Conservation (phyloP, 2,797 vertebrate genomes). For the Otolemur crassicaudatus region DNA sequence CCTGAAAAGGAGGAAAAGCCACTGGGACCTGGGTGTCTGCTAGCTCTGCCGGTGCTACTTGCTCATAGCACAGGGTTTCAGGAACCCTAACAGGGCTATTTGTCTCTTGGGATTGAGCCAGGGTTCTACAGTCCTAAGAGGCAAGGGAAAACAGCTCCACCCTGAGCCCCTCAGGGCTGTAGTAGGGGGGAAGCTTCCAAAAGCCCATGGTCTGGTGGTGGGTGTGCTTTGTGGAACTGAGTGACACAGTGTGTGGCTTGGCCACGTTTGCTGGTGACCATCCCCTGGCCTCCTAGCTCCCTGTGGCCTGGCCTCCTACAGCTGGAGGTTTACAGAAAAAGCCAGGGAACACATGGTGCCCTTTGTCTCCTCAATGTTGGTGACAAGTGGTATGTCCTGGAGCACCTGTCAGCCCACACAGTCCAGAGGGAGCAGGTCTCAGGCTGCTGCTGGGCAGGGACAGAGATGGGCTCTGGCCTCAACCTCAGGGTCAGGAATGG, state of each 20-base stretch:
- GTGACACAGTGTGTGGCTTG: neutral
- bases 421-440: neutral
- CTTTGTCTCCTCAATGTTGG: neutral
- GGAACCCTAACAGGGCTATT: no score
- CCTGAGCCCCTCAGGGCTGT: no score
- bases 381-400: neutral
- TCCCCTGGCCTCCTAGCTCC: neutral
- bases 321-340: neutral
- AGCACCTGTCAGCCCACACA: neutral
- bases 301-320: neutral
- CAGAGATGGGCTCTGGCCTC: accelerated
- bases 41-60: no score
- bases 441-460: neutral
- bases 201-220: no score
- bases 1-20: neutral
- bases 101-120: no score
- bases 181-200: no score
- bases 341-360: neutral
- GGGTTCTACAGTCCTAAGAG: no score
- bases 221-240: no score
- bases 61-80: no score
- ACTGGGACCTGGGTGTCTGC: no score
- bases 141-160: no score
- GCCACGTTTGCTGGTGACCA: neutral
- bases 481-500: neutral